These are phyloP conservation scores for Poeciliopsis turrubarensis DNA, from an alignment of 2,113 vertebrate species.

Conservation along the genomic window DNA sequence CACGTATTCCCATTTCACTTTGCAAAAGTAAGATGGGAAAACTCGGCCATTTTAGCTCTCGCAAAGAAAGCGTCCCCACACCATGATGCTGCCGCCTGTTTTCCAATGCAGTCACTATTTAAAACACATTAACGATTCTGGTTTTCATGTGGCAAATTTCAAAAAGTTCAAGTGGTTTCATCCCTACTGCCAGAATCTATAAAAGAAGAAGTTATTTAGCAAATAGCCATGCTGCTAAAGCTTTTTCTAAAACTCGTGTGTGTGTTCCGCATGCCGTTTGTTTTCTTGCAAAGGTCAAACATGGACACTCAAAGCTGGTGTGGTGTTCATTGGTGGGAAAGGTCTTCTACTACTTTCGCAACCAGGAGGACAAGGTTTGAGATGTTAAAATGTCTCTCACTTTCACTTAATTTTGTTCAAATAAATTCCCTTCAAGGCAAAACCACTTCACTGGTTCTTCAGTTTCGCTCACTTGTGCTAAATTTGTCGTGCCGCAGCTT, in stretches of 20 bases:
- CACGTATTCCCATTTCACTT: too few relatives aligned
- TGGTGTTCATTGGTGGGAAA: slow-evolving; percentile 88
- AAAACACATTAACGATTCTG: neutral
- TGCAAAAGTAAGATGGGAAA: too few relatives aligned
- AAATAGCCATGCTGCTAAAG: neutral
- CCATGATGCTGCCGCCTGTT: too few relatives aligned
- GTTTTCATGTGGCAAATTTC: neutral
- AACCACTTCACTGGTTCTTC: too few relatives aligned
- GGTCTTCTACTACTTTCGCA: slow-evolving; percentile 87
- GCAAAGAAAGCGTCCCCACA: too few relatives aligned
- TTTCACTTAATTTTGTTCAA: neutral
- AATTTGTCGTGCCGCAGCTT: slow-evolving; percentile 65
- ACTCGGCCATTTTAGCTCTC: too few relatives aligned
- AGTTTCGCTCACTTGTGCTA: neutral
- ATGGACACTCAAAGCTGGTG: slow-evolving; percentile 90
- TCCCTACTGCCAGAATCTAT: too few relatives aligned
- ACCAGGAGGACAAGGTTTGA: slow-evolving; percentile 88
- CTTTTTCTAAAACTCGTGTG: neutral
- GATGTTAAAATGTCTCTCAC: neutral
- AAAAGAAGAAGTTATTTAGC: neutral
- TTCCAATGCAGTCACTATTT: too few relatives aligned
- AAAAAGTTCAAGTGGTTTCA: neutral
- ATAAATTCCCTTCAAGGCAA: neutral
- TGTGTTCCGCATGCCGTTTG: neutral
- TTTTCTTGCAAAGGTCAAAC: slow-evolving; percentile 83